Base-by-base conservation (phyloP, 2,888 invertebrate species). In the Hemaris fuciformis region DNA sequence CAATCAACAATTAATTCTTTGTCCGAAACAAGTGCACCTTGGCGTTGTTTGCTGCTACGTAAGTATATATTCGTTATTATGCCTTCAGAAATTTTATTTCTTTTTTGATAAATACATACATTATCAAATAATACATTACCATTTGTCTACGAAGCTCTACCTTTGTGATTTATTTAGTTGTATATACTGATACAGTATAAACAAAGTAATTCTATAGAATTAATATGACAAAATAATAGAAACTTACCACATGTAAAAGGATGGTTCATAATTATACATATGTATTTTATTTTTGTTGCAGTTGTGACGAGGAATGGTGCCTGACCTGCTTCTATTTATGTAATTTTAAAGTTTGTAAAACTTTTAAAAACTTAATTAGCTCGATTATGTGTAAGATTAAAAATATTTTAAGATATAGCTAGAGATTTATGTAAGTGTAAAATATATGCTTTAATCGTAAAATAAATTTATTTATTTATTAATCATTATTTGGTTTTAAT, bases 1-100 rank as follows among this genome's bases (percentile, higher is more conserved):
- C 5, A 65, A 64, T 1, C 0, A 81, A 1, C 64, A 68, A 0
- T 73, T 60, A 0, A 31, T 66, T 0, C 72, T 89, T 22, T 91
- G 91, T 60, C 88, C 89, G 0, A 53, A 45, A 13, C 87, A 89
- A 42, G 66, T 65, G 22, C 79, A 84, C 61, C 65, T 77, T 0
- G 87, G 84, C 1, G 79, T 84, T 8, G 77, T 72, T 25, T 91
- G 91, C 65, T 91, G 91, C 67, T 91, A 91, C 48, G 80, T 85
- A 67, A 79, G 83, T 46, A 48, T 53, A 22, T n/a, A 62, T 4
- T 25, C 41, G 18, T 7, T n/a, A 15, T 45, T 18, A 8, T 10
- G 34, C 10, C 38, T 38, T 8, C n/a, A n/a, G 38, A n/a, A n/a
- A n/a, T n/a, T 38, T 4, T 13, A 3, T 5, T 38, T 38, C n/a